Percentiles rank a stretch among this genome's conserved stretches.
Evolutionary conservation across 2,888 invertebrate species (phyloP).

Genomic region (Perithous albicinctus): DNA sequence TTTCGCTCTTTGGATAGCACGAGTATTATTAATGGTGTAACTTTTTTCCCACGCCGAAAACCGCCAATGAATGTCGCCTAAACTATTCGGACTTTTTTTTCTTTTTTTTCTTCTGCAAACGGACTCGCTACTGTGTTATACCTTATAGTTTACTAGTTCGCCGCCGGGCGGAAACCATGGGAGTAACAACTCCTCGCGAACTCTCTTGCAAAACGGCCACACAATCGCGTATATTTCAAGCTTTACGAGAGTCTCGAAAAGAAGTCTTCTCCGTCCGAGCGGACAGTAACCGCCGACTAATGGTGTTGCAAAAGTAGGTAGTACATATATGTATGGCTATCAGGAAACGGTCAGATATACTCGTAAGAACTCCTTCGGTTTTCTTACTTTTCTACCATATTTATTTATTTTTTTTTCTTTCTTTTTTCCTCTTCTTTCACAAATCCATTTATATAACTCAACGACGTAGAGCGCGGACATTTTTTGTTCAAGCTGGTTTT

Average conservation of each 20-base stretch:
- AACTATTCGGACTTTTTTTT: constrained; percentile 53
- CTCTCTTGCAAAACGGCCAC: constrained; percentile 24
- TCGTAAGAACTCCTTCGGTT: constrained; percentile 10
- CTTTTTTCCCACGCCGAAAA: constrained; percentile 51
- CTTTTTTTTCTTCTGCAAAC: constrained; percentile 8
- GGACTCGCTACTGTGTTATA: constrained; percentile 9
- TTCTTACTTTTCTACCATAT: neutral
- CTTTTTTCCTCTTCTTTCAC: neutral
- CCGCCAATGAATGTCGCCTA: constrained; percentile 64
- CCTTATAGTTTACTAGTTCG: constrained; percentile 18
- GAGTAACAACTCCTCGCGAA: constrained; percentile 45
- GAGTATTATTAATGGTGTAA: constrained; percentile 65
- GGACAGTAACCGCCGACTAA: constrained; percentile 61
- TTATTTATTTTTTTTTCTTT: neutral
- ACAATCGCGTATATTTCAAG: constrained; percentile 54
- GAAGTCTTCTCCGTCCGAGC: constrained; percentile 61
- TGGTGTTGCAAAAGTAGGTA: constrained; percentile 67
- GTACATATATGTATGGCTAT: constrained; percentile 20
- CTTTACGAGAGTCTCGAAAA: constrained; percentile 66
- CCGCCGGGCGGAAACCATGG: constrained; percentile 21
- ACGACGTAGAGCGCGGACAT: neutral
- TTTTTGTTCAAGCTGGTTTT: neutral
- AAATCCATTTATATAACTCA: neutral
- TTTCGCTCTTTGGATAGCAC: constrained; percentile 49
- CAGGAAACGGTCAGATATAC: constrained; percentile 26